Evolutionary conservation across 2,797 vertebrate genomes (phyloP).

Genomic region (Taenioides sp.): DNA sequence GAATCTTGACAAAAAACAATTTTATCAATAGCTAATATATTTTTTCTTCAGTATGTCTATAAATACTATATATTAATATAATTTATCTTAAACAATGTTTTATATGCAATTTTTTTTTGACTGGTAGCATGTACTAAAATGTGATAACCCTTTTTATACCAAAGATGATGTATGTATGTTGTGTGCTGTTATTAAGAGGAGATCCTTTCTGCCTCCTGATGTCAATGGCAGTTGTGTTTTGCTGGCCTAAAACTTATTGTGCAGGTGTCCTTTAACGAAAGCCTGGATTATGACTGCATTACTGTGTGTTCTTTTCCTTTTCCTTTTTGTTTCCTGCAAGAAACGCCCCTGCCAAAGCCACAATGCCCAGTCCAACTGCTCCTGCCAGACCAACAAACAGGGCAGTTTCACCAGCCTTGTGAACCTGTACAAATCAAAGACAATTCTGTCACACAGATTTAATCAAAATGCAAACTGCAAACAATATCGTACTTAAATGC

Average conservation of each 20-base stretch:
- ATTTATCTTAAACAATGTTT: background rate
- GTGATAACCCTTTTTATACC: background rate
- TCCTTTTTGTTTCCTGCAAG: slow-evolving; percentile 48
- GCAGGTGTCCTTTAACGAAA: slow-evolving; percentile 37
- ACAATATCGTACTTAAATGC: too few relatives aligned
- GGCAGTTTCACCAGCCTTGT: slow-evolving; percentile 41
- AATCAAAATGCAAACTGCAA: background rate
- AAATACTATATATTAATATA: background rate
- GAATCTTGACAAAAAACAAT: too few relatives aligned
- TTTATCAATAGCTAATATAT: background rate
- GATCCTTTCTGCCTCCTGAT: background rate
- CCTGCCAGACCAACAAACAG: slow-evolving; percentile 20
- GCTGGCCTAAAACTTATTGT: slow-evolving; percentile 14
- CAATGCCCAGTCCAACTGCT: slow-evolving; percentile 16
- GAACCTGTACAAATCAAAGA: slow-evolving; percentile 59
- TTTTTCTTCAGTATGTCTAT: background rate
- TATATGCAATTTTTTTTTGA: background rate
- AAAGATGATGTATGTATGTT: background rate
- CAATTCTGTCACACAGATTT: background rate
- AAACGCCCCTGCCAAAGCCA: slow-evolving; percentile 41
- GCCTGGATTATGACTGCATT: slow-evolving; percentile 21
- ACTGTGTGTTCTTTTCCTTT: slow-evolving; percentile 54
- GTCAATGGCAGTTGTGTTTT: slow-evolving; percentile 10
- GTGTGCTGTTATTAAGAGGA: too few relatives aligned
- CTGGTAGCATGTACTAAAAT: background rate